Evolutionary conservation across 2,113 vertebrate species (phyloP).

Genomic region (Microcebus lehilahytsara): DNA sequence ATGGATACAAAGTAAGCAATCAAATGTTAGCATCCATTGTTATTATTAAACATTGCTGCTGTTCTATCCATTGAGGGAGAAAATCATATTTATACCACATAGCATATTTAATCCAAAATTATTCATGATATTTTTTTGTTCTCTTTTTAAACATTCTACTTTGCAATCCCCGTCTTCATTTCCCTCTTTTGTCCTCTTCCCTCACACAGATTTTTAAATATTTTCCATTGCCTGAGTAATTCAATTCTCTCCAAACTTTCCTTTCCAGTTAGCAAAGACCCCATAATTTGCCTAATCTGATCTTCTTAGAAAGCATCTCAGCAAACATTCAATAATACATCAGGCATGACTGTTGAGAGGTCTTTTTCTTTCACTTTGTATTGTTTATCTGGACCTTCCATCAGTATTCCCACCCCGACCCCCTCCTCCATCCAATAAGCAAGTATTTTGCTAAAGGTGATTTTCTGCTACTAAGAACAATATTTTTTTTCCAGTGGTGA

Average conservation of each 20-base stretch:
- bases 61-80: background rate
- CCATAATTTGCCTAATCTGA: background rate
- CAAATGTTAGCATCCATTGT: background rate
- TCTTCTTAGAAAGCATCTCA: background rate
- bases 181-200: background rate
- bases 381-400: background rate
- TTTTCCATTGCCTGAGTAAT: background rate
- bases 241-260: background rate
- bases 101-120: background rate
- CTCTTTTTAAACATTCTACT: slow-evolving; percentile 1
- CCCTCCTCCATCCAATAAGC: background rate
- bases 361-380: background rate
- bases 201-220: background rate
- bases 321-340: background rate
- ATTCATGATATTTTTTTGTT: background rate
- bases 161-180: background rate
- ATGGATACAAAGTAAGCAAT: background rate
- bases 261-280: background rate
- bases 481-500: background rate
- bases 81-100: background rate
- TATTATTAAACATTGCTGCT: background rate
- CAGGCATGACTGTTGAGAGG: background rate
- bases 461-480: background rate
- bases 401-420: background rate
- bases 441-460: background rate